Percentiles rank a stretch among this genome's conserved stretches.
These are phyloP conservation scores for Geotrypetes seraphini DNA, from an alignment of 2,797 vertebrate genomes.

Conservation along the genomic window DNA sequence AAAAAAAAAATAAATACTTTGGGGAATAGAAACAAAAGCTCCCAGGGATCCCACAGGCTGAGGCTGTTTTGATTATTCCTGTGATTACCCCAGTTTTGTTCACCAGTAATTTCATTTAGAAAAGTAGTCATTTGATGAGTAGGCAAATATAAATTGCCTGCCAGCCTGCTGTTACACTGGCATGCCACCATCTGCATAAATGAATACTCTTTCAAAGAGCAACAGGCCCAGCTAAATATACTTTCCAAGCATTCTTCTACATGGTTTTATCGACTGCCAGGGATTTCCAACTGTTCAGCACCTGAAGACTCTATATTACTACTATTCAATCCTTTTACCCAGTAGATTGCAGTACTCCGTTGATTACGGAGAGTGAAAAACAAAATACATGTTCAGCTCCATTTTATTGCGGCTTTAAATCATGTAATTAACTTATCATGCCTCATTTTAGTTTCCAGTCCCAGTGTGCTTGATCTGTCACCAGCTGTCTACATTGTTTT, in stretches of 20 bases:
- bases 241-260: not conserved
- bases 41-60: slow-evolving; percentile 12
- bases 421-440: no score
- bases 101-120: slow-evolving; percentile 28
- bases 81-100: slow-evolving; percentile 20
- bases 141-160: slow-evolving; percentile 15
- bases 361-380: no score
- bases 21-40: slow-evolving; percentile 33
- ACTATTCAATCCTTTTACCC: no score
- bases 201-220: not conserved
- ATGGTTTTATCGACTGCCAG: fast-evolving
- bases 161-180: slow-evolving; percentile 18
- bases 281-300: fast-evolving
- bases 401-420: no score
- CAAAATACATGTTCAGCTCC: no score
- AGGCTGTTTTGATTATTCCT: slow-evolving; percentile 24
- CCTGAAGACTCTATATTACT: no score
- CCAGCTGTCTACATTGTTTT: no score
- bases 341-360: no score
- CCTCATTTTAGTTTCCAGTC: no score
- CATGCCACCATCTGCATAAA: slow-evolving; percentile 15
- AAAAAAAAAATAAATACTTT: no score
- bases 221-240: not conserved
- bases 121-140: slow-evolving; percentile 30
- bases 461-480: no score